Conservation (phyloP, 2,113 vertebrate genomes). For the Lagopus muta region DNA sequence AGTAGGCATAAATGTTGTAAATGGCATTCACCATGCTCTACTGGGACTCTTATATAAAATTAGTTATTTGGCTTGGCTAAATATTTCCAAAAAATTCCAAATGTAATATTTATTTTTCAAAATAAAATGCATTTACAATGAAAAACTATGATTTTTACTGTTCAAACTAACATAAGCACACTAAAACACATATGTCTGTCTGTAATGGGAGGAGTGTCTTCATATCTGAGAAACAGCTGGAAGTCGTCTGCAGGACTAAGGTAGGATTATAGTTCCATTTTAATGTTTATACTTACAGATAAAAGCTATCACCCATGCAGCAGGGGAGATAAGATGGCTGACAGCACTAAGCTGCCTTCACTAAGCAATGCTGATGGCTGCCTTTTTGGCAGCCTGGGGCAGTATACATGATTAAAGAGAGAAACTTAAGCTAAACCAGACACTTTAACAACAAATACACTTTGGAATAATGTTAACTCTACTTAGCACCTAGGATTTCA, state of each 20-base stretch:
- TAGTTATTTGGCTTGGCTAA: background rate
- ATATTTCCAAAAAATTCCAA: background rate
- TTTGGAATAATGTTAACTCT: slow-evolving; percentile 68
- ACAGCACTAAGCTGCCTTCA: slow-evolving; percentile 72
- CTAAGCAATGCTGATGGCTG: slow-evolving; percentile 70
- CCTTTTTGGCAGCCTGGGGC: slow-evolving; percentile 65
- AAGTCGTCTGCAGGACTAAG: slow-evolving; percentile 43
- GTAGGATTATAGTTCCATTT: slow-evolving; percentile 67
- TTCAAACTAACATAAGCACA: background rate
- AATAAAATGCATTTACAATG: background rate
- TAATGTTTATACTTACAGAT: slow-evolving; percentile 68
- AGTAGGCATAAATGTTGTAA: background rate
- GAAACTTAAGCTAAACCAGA: slow-evolving; percentile 64
- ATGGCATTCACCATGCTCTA: background rate
- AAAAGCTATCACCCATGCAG: slow-evolving; percentile 60
- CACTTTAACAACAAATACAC: slow-evolving; percentile 61
- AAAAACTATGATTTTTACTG: background rate
- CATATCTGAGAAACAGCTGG: slow-evolving; percentile 31
- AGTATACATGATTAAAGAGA: slow-evolving; percentile 73
- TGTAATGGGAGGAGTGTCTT: background rate
- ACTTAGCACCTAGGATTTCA: slow-evolving; percentile 59
- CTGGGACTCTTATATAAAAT: background rate
- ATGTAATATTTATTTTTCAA: background rate
- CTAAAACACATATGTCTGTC: background rate
- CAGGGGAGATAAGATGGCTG: slow-evolving; percentile 69